Evolutionary conservation across 35 echinoderm and acorn worm species (phyloP), one percentile per base, ranked within the genome.

Genomic region (Apostichopus japonicus): DNA sequence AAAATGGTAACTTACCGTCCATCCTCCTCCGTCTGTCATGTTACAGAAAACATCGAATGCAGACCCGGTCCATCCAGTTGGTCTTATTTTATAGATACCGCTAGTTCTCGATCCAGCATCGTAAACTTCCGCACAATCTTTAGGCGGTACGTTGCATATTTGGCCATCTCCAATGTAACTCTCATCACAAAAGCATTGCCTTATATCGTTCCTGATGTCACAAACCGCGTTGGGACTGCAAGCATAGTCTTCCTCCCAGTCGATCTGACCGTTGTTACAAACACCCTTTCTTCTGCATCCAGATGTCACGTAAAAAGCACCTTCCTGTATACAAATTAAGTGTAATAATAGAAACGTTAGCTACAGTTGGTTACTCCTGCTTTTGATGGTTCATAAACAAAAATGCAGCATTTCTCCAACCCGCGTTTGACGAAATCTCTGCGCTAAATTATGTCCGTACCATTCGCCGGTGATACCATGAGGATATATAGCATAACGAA

Each of bases 41-140:
- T n/a, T n/a, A 83, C 80, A 83, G 16, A 13, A 83, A 7, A 83
- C 80, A 22, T 83, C 80, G 55, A 83, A 83, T n/a, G 80, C 16
- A 10, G 80, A 14, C 7, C 55, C 80, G 55, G 80, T 53, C 51
- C 80, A 83, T 6, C 51, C 80, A 16, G 51, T 56, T 58, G 80
- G 80, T 83, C 17, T 53, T 0, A 83, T 19, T 21, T 14, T 83
- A 55, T 83, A 83, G 5, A 83, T 27, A 83, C 80, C 80, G 55
- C 55, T 83, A 7, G 54, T 5, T 55, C 80, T 83, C 13, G 17
- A 19, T 9, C 80, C 80, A 55, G 11, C 55, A 14, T 54, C 11
- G 21, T 58, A 83, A n/a, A 56, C 53, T 6, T 83, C 53, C 3
- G 54, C 8, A 83, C 80, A 83, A 55, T 83, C 80, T 55, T 55